These are phyloP conservation scores for Agraylea sexmaculata DNA, from an alignment of 1,140 invertebrate species.

Conservation along the genomic window DNA sequence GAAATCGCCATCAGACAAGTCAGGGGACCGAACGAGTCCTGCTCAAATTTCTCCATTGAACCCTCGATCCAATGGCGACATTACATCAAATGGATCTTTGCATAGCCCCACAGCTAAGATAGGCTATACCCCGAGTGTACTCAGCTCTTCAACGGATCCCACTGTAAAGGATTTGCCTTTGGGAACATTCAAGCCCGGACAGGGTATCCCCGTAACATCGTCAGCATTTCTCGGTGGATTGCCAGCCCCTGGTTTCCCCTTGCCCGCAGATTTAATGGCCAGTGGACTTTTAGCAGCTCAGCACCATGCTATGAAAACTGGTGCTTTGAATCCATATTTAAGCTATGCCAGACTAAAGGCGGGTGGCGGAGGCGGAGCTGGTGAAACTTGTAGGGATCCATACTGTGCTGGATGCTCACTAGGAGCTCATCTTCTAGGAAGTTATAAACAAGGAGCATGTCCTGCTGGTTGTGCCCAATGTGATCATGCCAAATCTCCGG, in stretches of 20 bases:
- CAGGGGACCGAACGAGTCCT: constrained; percentile 37
- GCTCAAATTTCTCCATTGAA: constrained; percentile 30
- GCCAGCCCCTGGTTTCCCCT: constrained; percentile 43
- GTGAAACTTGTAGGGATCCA: constrained; percentile 76
- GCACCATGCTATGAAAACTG: constrained; percentile 54
- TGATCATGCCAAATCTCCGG: constrained; percentile 57
- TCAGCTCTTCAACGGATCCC: constrained; percentile 44
- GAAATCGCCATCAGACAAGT: constrained; percentile 39
- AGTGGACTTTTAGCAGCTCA: constrained; percentile 59
- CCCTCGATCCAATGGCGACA: constrained; percentile 29
- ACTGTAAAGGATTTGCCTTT: constrained; percentile 45
- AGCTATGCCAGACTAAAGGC: constrained; percentile 61
- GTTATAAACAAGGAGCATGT: constrained; percentile 46
- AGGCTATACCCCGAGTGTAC: constrained; percentile 40
- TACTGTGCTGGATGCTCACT: constrained; percentile 85
- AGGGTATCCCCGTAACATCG: constrained; percentile 35
- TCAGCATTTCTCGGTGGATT: constrained; percentile 42
- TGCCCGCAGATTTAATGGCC: constrained; percentile 60
- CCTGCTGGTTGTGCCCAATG: constrained; percentile 83
- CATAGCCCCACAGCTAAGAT: constrained; percentile 32
- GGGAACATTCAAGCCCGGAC: constrained; percentile 51
- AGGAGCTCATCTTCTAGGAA: constrained; percentile 60
- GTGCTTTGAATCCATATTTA: constrained; percentile 54
- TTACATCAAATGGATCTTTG: constrained; percentile 31
- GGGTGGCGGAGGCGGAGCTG: constrained; percentile 39